Evolutionary conservation across 1,140 invertebrate genomes (phyloP).

Genomic region (Hyposmocoma kahamanoa): DNA sequence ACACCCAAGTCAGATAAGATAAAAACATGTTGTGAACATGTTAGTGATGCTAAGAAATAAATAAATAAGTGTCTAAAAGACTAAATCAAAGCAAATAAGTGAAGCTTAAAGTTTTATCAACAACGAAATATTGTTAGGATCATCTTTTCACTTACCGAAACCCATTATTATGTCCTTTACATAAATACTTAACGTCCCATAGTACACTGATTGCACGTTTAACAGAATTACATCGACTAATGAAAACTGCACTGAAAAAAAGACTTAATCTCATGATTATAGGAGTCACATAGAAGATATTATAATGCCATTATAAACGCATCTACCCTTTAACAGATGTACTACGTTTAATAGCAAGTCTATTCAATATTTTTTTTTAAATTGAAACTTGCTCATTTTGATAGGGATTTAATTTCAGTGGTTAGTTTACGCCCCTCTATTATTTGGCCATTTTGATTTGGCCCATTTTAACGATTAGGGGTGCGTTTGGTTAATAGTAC

Average conservation of each 20-base stretch:
- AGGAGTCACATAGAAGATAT: constrained; percentile 32
- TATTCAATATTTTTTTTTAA: constrained; percentile 33
- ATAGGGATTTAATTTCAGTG: constrained; percentile 32
- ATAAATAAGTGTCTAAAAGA: too few relatives aligned
- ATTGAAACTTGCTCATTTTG: constrained; percentile 18
- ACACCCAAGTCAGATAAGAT: too few relatives aligned
- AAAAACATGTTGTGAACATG: too few relatives aligned
- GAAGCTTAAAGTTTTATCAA: too few relatives aligned
- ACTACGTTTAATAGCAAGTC: constrained; percentile 26
- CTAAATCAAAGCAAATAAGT: too few relatives aligned
- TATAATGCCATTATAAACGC: constrained; percentile 60
- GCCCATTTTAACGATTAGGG: not conserved
- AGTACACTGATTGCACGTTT: constrained; percentile 39
- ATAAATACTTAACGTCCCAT: constrained; percentile 21
- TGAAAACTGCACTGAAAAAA: constrained; percentile 61
- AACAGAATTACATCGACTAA: constrained; percentile 36
- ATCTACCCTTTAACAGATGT: constrained; percentile 49
- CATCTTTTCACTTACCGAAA: too few relatives aligned
- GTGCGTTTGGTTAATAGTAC: not conserved
- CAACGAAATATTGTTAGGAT: not conserved
- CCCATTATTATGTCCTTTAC: constrained; percentile 41
- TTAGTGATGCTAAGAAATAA: too few relatives aligned
- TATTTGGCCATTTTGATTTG: constrained; percentile 5
- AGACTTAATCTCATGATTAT: constrained; percentile 55
- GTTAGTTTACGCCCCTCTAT: constrained; percentile 10